Evolutionary conservation across 1,140 invertebrate species (phyloP), one percentile per base, ranked within the genome.

Genomic region (Panagrolaimus sp.): DNA sequence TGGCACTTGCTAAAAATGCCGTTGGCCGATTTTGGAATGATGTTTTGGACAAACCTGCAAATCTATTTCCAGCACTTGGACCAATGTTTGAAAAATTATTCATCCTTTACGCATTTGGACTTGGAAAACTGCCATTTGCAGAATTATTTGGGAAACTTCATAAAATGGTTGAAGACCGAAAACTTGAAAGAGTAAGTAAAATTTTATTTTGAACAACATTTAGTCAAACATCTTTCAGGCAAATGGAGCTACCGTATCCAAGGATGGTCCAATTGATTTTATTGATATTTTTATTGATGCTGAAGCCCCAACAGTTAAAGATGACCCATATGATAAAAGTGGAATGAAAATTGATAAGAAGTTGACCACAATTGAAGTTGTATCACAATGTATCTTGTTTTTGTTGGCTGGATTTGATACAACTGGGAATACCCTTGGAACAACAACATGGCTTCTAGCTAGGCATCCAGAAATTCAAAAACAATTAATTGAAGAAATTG

Each of bases 181-280:
- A 38, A 38, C 2, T 4, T 4, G 32, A 2, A 38, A 38, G 32
- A 38, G 32, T 38, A 38, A 38, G 32, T 7, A 4, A 4, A 4
- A 38, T 7, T 4, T 7, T 38, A 4, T 38, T 38, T 38, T 26
- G 26, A 68, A 38, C 74, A 68, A 68, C 69, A 68, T 7, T 47
- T 74, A 17, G 73, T 74, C 73, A 75, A 45, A 26, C 8, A 24
- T 21, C 17, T 14, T 58, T 21, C 12, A 58, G 52, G 14, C 21
- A 21, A 21, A 28, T 24, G 52, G 52, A 10, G 21, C 28, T 14
- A 28, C 21, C 0, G 52, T 28, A 26, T 28, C 52, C 17, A 21
- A 6, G 4, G 52, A 28, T 58, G 52, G 28, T 26, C 52, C 52
- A 12, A 58, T 26, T 21, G 52, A 58, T 24, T 58, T 58, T 58